Conservation (phyloP, 1,140 invertebrate genomes). For the Ctenoplectra terminalis region DNA sequence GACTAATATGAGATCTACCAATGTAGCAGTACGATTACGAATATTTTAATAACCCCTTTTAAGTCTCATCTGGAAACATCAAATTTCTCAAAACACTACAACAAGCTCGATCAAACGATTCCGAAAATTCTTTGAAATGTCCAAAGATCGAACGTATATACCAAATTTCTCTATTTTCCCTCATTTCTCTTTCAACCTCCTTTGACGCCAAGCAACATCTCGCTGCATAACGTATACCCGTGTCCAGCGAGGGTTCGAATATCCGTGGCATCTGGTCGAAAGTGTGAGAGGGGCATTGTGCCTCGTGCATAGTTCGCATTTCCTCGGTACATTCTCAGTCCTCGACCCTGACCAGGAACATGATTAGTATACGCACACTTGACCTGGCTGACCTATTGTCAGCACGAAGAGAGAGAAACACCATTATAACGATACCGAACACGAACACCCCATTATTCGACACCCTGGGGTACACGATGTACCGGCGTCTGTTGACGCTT, state of each 20-base stretch:
- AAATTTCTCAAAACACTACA: too few species aligned
- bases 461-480: constrained; percentile 35
- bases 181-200: background rate
- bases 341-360: constrained; percentile 63
- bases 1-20: too few species aligned
- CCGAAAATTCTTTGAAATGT: background rate
- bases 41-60: too few species aligned
- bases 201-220: background rate
- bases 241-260: constrained; percentile 31
- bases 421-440: constrained; percentile 64
- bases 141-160: background rate
- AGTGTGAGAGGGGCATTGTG: constrained; percentile 64
- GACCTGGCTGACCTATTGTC: constrained; percentile 65
- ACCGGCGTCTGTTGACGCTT: constrained; percentile 42
- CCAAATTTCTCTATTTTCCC: background rate
- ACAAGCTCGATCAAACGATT: too few species aligned
- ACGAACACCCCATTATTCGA: constrained; percentile 57
- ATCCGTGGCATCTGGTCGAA: constrained; percentile 66
- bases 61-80: too few species aligned
- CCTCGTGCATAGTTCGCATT: constrained; percentile 66
- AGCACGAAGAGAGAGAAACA: constrained; percentile 23
- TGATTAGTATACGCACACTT: constrained; percentile 70
- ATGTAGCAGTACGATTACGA: too few species aligned
- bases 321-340: constrained; percentile 66
- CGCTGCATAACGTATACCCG: background rate